Conservation (phyloP, 1,140 invertebrate genomes). For the Phymastichus coffea region DNA sequence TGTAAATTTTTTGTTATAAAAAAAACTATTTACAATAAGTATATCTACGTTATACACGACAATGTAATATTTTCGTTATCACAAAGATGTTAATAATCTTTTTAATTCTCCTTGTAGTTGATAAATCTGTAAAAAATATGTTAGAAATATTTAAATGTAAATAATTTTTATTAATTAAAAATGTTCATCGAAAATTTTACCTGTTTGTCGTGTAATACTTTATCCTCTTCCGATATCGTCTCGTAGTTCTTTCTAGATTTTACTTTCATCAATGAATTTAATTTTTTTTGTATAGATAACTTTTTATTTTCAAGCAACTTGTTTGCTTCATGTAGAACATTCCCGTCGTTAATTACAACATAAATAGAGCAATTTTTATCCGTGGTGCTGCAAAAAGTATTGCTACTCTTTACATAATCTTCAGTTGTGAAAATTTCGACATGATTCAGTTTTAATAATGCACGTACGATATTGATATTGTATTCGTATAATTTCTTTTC, state of each 20-base stretch:
- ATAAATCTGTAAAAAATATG: constrained; percentile 20
- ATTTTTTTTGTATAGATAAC: constrained; percentile 24
- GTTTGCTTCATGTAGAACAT: constrained; percentile 29
- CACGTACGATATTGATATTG: constrained; percentile 41
- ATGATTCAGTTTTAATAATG: constrained; percentile 36
- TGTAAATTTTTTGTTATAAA: constrained; percentile 15
- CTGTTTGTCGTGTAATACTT: constrained; percentile 4
- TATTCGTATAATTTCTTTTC: constrained; percentile 35
- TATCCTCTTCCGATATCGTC: constrained; percentile 18
- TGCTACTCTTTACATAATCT: constrained; percentile 31
- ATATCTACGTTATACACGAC: not conserved
- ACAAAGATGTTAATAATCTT: constrained; percentile 24
- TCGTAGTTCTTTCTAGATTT: constrained; percentile 15
- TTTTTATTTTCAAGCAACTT: constrained; percentile 43
- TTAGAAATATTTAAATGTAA: no score
- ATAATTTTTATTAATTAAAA: not conserved
- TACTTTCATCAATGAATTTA: constrained; percentile 18
- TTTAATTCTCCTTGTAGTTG: constrained; percentile 30
- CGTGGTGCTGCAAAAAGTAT: constrained; percentile 31
- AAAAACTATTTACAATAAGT: constrained; percentile 23
- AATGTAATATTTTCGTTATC: not conserved
- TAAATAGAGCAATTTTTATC: constrained; percentile 38
- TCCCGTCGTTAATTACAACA: constrained; percentile 34
- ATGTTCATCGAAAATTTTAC: no score
- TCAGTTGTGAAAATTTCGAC: constrained; percentile 29